phyloP scores from a whole-genome alignment of 1,140 invertebrate species.

The Halotydeus destructor region DNA sequence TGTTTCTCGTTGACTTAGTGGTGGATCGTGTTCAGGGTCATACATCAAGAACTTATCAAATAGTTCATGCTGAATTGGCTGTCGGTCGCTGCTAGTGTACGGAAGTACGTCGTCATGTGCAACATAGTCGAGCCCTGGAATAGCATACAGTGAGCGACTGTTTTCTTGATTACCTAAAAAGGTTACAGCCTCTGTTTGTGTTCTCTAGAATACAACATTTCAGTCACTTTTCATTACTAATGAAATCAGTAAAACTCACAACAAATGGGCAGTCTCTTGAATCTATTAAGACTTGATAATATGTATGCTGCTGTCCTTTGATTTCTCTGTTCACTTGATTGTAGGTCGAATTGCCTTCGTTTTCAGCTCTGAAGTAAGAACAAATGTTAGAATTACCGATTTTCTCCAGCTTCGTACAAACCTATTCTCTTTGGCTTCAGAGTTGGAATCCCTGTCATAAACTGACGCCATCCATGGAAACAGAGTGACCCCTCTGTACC shows the following conservation, averaged over 20 bases:
- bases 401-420: too few species aligned
- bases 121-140: conserved; percentile 77
- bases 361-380: conserved; percentile 12
- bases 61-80: conserved; percentile 64
- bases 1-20: conserved; percentile 61
- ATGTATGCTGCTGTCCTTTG: conserved; percentile 71
- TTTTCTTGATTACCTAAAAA: conserved; percentile 89
- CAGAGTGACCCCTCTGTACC: conserved; percentile 79
- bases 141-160: conserved; percentile 64
- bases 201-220: conserved; percentile 44
- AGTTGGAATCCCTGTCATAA: conserved; percentile 55
- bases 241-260: conserved; percentile 35
- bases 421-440: conserved; percentile 22
- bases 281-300: conserved; percentile 91
- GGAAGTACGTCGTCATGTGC: conserved; percentile 62
- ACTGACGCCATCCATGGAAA: conserved; percentile 88
- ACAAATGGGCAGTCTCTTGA: conserved; percentile 85
- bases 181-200: conserved; percentile 91
- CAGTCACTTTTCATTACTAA: too few species aligned
- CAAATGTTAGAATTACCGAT: too few species aligned
- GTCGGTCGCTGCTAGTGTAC: conserved; percentile 22
- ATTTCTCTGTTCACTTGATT: conserved; percentile 57
- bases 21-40: conserved; percentile 58
- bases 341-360: conserved; percentile 25
- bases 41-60: conserved; percentile 85